Percentiles rank a stretch among this genome's conserved stretches.
These are phyloP conservation scores for Melieria picta DNA, from an alignment of 2,888 invertebrate genomes.

Conservation along the genomic window DNA sequence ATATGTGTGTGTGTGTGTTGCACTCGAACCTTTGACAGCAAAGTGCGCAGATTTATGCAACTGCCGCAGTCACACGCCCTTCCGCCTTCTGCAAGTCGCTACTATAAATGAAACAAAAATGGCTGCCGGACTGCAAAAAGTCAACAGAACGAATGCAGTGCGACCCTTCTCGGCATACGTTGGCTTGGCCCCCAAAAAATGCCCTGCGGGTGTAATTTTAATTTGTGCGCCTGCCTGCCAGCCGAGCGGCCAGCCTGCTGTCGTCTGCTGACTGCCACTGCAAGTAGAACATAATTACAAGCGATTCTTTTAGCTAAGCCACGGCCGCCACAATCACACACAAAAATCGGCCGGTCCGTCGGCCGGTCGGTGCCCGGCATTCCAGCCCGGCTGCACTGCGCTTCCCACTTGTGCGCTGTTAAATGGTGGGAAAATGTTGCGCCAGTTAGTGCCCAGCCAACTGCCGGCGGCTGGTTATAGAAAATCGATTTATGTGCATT, in stretches of 20 bases:
- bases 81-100: conserved; percentile 2
- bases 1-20: background rate
- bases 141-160: background rate
- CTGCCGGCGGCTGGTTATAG: too few species aligned
- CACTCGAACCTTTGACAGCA: too few species aligned
- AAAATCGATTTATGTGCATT: background rate
- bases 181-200: conserved; percentile 20
- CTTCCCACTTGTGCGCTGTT: background rate
- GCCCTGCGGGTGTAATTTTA: conserved; percentile 62
- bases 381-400: too few species aligned
- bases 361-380: too few species aligned
- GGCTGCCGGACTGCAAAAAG: background rate
- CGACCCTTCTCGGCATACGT: background rate
- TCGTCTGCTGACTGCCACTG: conserved; percentile 21
- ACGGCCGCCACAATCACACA: conserved; percentile 25
- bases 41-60: background rate
- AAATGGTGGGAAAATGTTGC: conserved; percentile 1
- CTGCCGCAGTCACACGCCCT: background rate
- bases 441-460: too few species aligned
- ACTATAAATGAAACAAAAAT: background rate
- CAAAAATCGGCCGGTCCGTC: background rate
- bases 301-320: conserved; percentile 5
- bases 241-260: conserved; percentile 6
- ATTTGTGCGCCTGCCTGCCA: conserved; percentile 48
- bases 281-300: conserved; percentile 22